Base-by-base conservation (phyloP, 2,888 invertebrate species). In the Macrosoma leucophasiata region DNA sequence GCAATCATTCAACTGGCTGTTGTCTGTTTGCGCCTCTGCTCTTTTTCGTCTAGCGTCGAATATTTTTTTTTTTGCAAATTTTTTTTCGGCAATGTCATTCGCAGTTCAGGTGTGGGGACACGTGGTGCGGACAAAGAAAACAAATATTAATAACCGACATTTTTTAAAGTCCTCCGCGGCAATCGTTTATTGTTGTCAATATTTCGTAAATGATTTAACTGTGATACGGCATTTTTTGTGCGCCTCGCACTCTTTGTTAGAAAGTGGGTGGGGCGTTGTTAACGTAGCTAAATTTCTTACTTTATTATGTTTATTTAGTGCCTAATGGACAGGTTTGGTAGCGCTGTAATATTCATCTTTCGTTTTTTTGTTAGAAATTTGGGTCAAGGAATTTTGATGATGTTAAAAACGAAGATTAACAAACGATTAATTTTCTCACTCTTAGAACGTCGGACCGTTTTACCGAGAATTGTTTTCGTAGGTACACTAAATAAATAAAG, bases 1-100 rank as follows among this genome's bases (percentile, higher is more conserved):
- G 79, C 82, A 79, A 84, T 84, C 84, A 84, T 84, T 84, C 84
- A 84, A 82, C 82, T 68, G 77, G 59, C 73, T 73, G 82, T 81
- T 84, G 84, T 84, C 81, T 84, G 81, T 74, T 79, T 77, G 70
- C 67, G 79, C 78, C 76, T 77, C 55, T 77, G 79, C 79, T 81
- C 81, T 79, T 81, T 79, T 81, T 73, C 76, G 67, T 61, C 64
- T 58, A 58, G 57, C 55, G 57, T 62, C 55, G 66, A 65, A 62
- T 70, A 64, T 73, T 71, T 75, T 71, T 73, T 65, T 64, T 64
- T 59, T 66, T n/a, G n/a, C n/a, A n/a, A n/a, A n/a, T 73, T 79
- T 79, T 70, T 53, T 72, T 75, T 72, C 60, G 71, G 64, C 75
- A 53, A 60, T 75, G 84, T 84, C 84, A 79, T 70, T 64, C 70